Conservation (phyloP, 2,888 invertebrate genomes). For the Pyralis farinalis region DNA sequence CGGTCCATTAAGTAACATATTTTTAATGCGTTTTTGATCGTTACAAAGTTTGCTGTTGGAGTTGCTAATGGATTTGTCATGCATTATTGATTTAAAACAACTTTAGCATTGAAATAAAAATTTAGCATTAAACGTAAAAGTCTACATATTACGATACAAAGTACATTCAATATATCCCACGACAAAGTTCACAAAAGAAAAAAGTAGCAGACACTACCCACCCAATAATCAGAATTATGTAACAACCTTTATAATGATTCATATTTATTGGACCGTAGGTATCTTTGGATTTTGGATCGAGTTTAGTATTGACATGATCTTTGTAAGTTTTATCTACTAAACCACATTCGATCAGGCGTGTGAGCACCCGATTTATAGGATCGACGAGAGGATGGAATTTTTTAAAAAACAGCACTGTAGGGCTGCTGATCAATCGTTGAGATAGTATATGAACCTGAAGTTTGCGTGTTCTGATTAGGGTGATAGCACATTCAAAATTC, state of each 20-base stretch:
- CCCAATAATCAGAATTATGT: slow-evolving; percentile 44
- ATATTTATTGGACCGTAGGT: slow-evolving; percentile 38
- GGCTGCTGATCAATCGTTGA: slow-evolving; percentile 39
- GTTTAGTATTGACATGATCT: slow-evolving; percentile 25
- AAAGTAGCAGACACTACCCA: slow-evolving; percentile 41
- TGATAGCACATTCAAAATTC: slow-evolving; percentile 38
- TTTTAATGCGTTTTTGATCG: slow-evolving; percentile 1
- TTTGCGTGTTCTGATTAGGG: slow-evolving; percentile 30
- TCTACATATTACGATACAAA: no score
- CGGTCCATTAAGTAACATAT: slow-evolving; percentile 1
- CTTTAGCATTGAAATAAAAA: no score
- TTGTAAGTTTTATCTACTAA: slow-evolving; percentile 43
- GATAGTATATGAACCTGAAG: slow-evolving; percentile 41
- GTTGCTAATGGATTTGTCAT: neutral
- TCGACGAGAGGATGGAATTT: slow-evolving; percentile 50
- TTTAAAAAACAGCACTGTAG: slow-evolving; percentile 55
- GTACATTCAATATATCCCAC: no score
- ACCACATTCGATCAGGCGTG: slow-evolving; percentile 46
- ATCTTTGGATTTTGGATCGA: slow-evolving; percentile 11
- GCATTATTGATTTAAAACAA: no score
- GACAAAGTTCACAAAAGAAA: slow-evolving; percentile 44
- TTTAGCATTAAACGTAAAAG: no score
- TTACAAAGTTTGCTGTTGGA: no score
- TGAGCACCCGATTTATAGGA: slow-evolving; percentile 40
- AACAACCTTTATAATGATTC: slow-evolving; percentile 56